phyloP scores from a whole-genome alignment of 2,888 invertebrate genomes.

The Epsilonema sp. region DNA sequence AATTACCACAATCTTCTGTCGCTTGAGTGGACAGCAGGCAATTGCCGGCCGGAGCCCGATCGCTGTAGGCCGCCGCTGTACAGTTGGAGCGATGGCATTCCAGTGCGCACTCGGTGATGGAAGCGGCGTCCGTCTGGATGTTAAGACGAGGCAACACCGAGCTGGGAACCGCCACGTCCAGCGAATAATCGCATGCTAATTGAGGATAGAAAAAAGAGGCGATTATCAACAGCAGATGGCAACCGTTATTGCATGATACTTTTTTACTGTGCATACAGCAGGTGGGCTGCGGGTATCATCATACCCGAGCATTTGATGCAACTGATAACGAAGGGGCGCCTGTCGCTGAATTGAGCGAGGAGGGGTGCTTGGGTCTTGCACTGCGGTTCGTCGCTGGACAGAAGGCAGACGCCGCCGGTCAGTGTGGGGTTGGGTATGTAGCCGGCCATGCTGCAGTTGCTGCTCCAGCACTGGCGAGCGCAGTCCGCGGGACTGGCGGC shows the following conservation, averaged over 20 bases:
- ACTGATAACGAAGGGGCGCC: conserved; percentile 23
- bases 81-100: conserved; percentile 18
- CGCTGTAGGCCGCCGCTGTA: conserved; percentile 12
- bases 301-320: conserved; percentile 23
- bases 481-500: conserved; percentile 25
- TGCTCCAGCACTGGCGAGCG: conserved; percentile 19
- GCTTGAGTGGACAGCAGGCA: no score
- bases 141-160: conserved; percentile 16
- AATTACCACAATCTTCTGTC: no score
- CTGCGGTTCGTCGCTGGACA: conserved; percentile 17
- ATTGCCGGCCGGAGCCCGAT: neutral
- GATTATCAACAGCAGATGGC: no score
- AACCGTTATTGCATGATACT: no score
- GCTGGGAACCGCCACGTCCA: conserved; percentile 15
- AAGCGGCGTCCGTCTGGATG: conserved; percentile 13
- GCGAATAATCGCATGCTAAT: conserved; percentile 23
- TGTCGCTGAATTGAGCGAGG: conserved; percentile 22
- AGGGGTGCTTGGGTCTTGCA: conserved; percentile 7
- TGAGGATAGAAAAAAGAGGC: no score
- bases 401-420: conserved; percentile 21
- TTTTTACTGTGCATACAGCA: neutral
- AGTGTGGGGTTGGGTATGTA: conserved; percentile 21
- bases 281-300: neutral
- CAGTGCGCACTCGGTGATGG: conserved; percentile 21
- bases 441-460: conserved; percentile 21